Percentiles rank a stretch among this genome's conserved stretches.
phyloP scores from a whole-genome alignment of 37 sponge, comb jelly and placozoan species.

The Diacarnus erythraeanus region DNA sequence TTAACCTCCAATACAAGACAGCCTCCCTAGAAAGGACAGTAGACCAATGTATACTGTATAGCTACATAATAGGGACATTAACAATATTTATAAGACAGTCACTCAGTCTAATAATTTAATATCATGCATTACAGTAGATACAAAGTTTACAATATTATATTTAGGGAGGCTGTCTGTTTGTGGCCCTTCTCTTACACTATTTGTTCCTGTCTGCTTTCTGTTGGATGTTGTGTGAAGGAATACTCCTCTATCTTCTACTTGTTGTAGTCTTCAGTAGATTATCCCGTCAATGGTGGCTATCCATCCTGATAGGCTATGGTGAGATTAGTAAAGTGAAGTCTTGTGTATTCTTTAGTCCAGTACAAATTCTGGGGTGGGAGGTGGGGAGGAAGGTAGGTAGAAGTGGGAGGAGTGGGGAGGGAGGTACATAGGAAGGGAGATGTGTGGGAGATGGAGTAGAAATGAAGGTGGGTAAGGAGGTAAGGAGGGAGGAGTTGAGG shows the following conservation, averaged over 20 bases:
- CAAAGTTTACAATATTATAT: neutral
- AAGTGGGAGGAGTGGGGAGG: neutral
- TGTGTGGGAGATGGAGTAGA: no score
- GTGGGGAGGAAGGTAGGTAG: no score
- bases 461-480: no score
- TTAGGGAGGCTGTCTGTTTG: conserved; percentile 46
- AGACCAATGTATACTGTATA: neutral
- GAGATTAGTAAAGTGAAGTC: no score
- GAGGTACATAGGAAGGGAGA: no score
- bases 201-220: conserved; percentile 52
- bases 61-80: no score
- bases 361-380: no score
- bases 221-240: conserved; percentile 73
- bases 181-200: conserved; percentile 62
- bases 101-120: neutral
- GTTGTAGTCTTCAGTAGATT: conserved; percentile 52
- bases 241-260: conserved; percentile 69
- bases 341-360: no score
- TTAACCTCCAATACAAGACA: no score
- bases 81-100: no score
- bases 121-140: neutral
- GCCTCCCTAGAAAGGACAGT: neutral
- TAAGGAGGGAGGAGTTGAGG: no score
- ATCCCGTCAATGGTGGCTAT: conserved; percentile 56
- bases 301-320: conserved; percentile 53